These are phyloP conservation scores for Phoenicopterus ruber DNA, from an alignment of 2,113 vertebrate species.

Conservation along the genomic window DNA sequence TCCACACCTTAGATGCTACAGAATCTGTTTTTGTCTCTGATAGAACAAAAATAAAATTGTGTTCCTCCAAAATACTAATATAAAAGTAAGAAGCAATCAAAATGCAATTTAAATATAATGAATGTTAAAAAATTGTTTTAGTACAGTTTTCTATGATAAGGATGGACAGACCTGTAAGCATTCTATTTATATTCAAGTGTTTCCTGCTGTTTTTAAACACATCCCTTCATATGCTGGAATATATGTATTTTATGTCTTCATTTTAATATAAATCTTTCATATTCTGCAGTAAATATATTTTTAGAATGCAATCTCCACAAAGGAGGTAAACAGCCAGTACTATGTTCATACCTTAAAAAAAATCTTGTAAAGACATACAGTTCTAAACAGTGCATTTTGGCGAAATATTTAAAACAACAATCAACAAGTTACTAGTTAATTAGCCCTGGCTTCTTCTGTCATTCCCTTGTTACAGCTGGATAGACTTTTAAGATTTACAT, in stretches of 20 bases:
- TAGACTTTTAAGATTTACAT: background rate
- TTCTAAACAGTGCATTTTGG: background rate
- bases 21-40: background rate
- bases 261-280: background rate
- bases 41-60: background rate
- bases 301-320: constrained; percentile 20
- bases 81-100: background rate
- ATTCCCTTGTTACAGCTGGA: background rate
- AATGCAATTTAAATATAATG: background rate
- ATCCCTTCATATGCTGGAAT: background rate
- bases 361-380: background rate
- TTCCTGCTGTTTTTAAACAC: background rate
- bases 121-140: background rate
- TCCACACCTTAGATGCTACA: background rate
- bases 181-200: background rate
- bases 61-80: background rate
- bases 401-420: background rate
- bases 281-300: constrained; percentile 17
- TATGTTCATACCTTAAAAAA: background rate
- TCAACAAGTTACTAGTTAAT: background rate
- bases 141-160: background rate
- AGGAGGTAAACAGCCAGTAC: background rate
- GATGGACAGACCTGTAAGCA: background rate
- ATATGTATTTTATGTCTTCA: constrained; percentile 37
- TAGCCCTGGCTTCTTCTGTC: background rate